Evolutionary conservation across 2,113 vertebrate species (phyloP).

Genomic region (Xiphophorus hellerii): DNA sequence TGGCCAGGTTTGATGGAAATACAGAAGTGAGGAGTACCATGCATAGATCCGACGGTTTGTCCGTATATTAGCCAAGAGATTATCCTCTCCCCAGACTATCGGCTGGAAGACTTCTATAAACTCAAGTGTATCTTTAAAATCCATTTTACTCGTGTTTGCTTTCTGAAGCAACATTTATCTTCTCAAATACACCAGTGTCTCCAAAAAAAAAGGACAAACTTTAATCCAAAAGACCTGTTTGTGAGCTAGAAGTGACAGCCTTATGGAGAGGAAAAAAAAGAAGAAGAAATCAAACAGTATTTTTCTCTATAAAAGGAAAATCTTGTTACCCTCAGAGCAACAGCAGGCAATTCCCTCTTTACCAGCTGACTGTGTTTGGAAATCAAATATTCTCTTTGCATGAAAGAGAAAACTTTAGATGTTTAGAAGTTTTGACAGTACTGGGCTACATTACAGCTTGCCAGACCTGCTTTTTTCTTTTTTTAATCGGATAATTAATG

Average conservation of each 20-base stretch:
- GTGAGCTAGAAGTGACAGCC: not conserved
- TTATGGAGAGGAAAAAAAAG: not conserved
- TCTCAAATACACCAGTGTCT: conserved; percentile 6
- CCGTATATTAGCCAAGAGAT: too few relatives aligned
- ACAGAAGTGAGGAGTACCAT: too few relatives aligned
- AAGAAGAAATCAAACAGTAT: conserved; percentile 7
- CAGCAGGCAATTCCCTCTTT: conserved; percentile 26
- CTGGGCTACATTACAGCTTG: conserved; percentile 16
- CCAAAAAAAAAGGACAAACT: rapidly evolving
- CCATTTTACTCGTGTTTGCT: conserved; percentile 9
- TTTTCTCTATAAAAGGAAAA: conserved; percentile 14
- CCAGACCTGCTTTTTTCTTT: conserved; percentile 14
- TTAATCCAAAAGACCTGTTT: conserved; percentile 14
- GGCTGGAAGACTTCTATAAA: not conserved
- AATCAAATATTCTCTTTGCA: conserved; percentile 65
- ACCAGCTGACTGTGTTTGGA: conserved; percentile 39
- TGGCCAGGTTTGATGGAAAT: too few relatives aligned
- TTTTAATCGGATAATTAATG: conserved; percentile 27
- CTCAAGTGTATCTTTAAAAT: conserved; percentile 4
- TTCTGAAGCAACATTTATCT: conserved; percentile 17
- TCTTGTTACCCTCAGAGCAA: conserved; percentile 34
- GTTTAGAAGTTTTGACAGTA: conserved; percentile 39
- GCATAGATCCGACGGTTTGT: too few relatives aligned
- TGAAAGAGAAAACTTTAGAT: conserved; percentile 42
- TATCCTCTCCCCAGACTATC: too few relatives aligned